Evolutionary conservation across 2,888 invertebrate genomes (phyloP).

Genomic region (Mylabris sibirica): DNA sequence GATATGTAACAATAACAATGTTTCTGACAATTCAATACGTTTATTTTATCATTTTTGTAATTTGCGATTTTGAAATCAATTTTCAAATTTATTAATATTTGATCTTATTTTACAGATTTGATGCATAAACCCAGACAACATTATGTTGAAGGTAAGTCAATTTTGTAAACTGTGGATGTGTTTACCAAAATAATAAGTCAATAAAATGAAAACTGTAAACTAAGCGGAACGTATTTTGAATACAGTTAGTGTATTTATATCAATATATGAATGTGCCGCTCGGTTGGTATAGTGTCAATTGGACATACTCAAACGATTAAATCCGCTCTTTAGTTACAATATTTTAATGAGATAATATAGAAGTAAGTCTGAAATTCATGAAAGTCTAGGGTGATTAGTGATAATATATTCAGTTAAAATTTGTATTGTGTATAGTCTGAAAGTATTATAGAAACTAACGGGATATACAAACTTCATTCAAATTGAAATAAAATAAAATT

Average conservation of each 20-base stretch:
- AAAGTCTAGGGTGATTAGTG: not conserved
- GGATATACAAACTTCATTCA: not conserved
- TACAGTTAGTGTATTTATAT: too few relatives aligned
- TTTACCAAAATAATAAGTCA: too few relatives aligned
- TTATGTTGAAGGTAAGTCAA: slow-evolving; percentile 56
- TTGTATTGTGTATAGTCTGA: slow-evolving; percentile 7
- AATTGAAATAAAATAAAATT: slow-evolving; percentile 1
- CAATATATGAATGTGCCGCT: not conserved
- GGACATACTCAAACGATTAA: not conserved
- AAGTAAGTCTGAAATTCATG: not conserved
- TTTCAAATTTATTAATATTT: not conserved
- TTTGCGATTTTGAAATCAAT: not conserved
- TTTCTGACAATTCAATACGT: slow-evolving; percentile 11
- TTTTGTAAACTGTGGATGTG: too few relatives aligned
- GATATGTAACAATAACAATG: slow-evolving; percentile 2
- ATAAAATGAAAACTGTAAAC: too few relatives aligned
- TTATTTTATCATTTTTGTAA: slow-evolving; percentile 16
- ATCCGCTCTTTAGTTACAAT: not conserved
- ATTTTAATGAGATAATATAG: not conserved
- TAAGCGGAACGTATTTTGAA: too few relatives aligned
- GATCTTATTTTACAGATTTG: slow-evolving; percentile 54
- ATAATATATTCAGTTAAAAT: slow-evolving; percentile 1
- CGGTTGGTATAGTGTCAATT: not conserved
- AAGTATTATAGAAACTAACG: not conserved
- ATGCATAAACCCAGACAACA: slow-evolving; percentile 57